Conservation (phyloP, 2,888 invertebrate species). For the Ochropacha duplaris region DNA sequence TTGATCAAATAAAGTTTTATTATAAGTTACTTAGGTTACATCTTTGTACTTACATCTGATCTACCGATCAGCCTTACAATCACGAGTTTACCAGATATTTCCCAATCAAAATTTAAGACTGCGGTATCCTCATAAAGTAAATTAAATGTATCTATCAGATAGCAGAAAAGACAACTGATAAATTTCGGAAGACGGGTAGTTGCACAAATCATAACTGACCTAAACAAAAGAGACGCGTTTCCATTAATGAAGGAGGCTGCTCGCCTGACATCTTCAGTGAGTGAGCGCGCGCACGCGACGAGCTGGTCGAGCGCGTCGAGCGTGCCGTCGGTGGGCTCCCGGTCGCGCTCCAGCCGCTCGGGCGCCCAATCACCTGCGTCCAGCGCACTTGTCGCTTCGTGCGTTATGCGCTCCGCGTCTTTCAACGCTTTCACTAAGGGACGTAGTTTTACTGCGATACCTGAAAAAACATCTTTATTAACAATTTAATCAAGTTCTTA, state of each 20-base stretch:
- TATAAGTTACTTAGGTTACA: too few species aligned
- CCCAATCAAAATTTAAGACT: too few species aligned
- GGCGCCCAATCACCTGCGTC: slow-evolving; percentile 92
- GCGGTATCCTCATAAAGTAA: too few species aligned
- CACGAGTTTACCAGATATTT: too few species aligned
- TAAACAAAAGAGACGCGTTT: slow-evolving; percentile 90
- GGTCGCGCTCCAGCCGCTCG: slow-evolving; percentile 82
- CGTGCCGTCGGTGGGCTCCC: slow-evolving; percentile 81
- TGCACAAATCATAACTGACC: too few species aligned
- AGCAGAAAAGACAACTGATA: background rate
- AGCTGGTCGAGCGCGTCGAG: slow-evolving; percentile 95
- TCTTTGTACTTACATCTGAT: too few species aligned
- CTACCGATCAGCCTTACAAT: too few species aligned
- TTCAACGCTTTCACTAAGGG: slow-evolving; percentile 91
- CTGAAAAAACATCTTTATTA: slow-evolving; percentile 48
- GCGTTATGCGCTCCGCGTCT: slow-evolving; percentile 90
- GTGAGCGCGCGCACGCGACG: slow-evolving; percentile 92
- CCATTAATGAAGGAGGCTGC: slow-evolving; percentile 96
- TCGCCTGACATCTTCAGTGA: slow-evolving; percentile 94
- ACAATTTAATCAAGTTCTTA: background rate
- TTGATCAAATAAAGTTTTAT: too few species aligned
- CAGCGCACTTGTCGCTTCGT: slow-evolving; percentile 88
- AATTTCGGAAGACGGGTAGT: too few species aligned
- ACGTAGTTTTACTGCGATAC: slow-evolving; percentile 87
- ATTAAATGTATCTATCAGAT: too few species aligned